These are phyloP conservation scores for Alouatta palliata DNA, from an alignment of 2,113 vertebrate genomes.

Conservation along the genomic window DNA sequence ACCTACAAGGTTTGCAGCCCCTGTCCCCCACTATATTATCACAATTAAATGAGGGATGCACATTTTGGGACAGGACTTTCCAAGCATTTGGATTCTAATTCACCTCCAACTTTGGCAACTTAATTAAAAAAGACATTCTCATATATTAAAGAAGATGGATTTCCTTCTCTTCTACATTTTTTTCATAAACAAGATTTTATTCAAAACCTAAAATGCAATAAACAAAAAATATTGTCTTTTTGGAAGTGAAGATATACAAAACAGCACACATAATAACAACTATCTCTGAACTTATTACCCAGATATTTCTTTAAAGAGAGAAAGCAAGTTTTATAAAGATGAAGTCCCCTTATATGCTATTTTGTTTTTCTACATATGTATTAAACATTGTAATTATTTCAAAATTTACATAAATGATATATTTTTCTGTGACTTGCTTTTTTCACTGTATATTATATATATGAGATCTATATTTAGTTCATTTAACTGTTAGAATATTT, in stretches of 20 bases:
- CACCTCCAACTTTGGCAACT: not conserved
- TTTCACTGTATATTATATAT: not conserved
- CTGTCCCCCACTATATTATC: not conserved
- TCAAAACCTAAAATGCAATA: no score
- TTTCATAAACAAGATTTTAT: not conserved
- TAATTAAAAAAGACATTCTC: not conserved
- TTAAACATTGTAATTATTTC: not conserved
- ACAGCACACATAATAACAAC: not conserved
- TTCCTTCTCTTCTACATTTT: not conserved
- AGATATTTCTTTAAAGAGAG: not conserved
- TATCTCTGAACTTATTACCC: not conserved
- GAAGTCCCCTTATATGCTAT: not conserved
- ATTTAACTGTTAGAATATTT: conserved; percentile 12
- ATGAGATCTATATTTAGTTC: not conserved
- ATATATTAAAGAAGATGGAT: not conserved
- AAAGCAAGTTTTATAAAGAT: not conserved
- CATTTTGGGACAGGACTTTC: not conserved
- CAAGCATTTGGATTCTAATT: not conserved
- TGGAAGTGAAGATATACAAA: not conserved
- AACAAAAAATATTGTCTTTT: not conserved
- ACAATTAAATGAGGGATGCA: not conserved
- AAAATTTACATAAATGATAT: not conserved
- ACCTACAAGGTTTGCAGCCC: not conserved
- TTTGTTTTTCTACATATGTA: not conserved
- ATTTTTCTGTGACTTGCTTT: not conserved